Evolutionary conservation across 2,113 vertebrate genomes (phyloP).

Genomic region (Corythaixoides concolor): DNA sequence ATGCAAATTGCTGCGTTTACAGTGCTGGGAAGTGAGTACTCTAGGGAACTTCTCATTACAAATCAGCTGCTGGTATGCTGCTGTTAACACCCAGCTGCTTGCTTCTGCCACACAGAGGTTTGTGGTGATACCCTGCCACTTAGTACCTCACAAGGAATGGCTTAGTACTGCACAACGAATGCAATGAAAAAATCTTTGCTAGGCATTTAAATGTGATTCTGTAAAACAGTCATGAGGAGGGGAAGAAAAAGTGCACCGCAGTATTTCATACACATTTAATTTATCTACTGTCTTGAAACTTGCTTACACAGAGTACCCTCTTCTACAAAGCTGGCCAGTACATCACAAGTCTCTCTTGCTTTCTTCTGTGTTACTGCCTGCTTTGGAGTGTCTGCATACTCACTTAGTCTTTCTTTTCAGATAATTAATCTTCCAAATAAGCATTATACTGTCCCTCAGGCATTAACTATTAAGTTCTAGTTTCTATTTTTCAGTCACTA

Average conservation of each 20-base stretch:
- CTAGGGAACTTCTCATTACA: constrained; percentile 32
- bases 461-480: neutral
- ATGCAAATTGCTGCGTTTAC: constrained; percentile 9
- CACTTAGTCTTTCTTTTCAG: neutral
- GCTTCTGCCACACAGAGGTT: neutral
- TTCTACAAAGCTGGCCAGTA: neutral
- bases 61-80: constrained; percentile 19
- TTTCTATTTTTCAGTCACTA: neutral
- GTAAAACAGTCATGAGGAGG: neutral
- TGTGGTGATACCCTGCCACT: neutral
- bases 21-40: neutral
- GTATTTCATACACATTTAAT: neutral
- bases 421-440: neutral
- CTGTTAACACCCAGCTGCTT: constrained; percentile 1
- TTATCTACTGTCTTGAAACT: neutral
- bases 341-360: accelerated
- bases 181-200: neutral
- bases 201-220: neutral
- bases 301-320: neutral
- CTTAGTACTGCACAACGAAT: neutral
- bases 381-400: neutral
- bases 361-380: neutral
- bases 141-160: neutral
- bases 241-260: neutral
- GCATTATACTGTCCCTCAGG: neutral